Conservation (phyloP, 2,113 vertebrate genomes). For the Rhabdornis inornatus region DNA sequence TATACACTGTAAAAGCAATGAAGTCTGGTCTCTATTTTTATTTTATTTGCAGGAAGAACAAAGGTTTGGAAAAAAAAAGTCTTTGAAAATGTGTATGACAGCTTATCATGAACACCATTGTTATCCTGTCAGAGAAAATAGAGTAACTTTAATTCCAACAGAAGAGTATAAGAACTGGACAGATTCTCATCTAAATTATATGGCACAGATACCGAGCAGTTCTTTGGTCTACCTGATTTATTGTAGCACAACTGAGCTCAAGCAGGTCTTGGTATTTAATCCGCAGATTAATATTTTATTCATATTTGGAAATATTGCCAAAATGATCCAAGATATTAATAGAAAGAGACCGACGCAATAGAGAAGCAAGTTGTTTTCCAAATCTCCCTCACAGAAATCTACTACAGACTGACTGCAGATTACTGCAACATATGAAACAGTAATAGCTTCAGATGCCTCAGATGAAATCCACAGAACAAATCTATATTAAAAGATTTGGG, state of each 20-base stretch:
- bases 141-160: background rate
- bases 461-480: background rate
- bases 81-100: background rate
- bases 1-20: background rate
- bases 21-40: background rate
- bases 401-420: background rate
- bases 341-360: background rate
- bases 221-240: background rate
- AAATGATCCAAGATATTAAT: conserved; percentile 7
- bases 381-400: conserved; percentile 2
- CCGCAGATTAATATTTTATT: conserved; percentile 24
- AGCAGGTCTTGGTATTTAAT: conserved; percentile 12
- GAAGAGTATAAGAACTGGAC: background rate
- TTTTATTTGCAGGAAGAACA: background rate
- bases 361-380: background rate
- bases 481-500: background rate
- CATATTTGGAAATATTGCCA: conserved; percentile 1
- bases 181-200: background rate
- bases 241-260: background rate
- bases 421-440: background rate
- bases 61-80: background rate
- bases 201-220: background rate
- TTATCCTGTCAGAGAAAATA: background rate
- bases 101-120: background rate
- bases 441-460: background rate